These are phyloP conservation scores for Trichogramma dendrolimi DNA, from an alignment of 2,888 invertebrate genomes.

Conservation along the genomic window DNA sequence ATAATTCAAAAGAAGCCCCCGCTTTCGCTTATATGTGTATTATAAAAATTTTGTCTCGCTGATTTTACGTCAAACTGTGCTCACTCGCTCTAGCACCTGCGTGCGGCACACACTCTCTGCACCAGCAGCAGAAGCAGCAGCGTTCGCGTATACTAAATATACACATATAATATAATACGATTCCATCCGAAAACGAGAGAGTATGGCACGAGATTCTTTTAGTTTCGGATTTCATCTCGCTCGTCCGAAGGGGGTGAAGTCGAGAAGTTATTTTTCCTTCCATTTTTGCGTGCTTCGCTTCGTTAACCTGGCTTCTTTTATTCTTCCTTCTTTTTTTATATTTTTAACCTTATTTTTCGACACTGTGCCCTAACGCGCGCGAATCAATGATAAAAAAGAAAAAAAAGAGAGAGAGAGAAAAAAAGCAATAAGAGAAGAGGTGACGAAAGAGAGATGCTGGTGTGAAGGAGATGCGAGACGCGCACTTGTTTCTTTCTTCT, in stretches of 20 bases:
- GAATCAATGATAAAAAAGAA: background rate
- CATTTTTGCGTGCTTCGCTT: background rate
- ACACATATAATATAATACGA: too few species aligned
- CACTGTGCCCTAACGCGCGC: background rate
- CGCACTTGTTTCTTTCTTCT: slow-evolving; percentile 7
- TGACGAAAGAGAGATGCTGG: slow-evolving; percentile 17
- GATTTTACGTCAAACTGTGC: background rate
- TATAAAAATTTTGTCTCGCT: slow-evolving; percentile 21
- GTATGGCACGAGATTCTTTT: slow-evolving; percentile 17
- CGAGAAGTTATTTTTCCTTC: background rate
- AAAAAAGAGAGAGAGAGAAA: background rate
- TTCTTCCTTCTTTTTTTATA: background rate
- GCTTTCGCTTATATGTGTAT: slow-evolving; percentile 19
- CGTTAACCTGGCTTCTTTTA: background rate
- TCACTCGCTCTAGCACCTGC: slow-evolving; percentile 16
- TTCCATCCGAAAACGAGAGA: slow-evolving; percentile 8
- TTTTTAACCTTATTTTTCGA: background rate
- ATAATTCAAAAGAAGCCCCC: slow-evolving; percentile 17
- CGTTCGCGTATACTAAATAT: too few species aligned
- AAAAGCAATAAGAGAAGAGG: slow-evolving; percentile 3
- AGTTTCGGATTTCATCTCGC: slow-evolving; percentile 25
- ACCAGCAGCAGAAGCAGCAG: too few species aligned
- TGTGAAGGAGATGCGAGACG: slow-evolving; percentile 9
- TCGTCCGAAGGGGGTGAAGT: background rate
- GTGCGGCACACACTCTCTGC: background rate